Base-by-base conservation (phyloP, 2,797 vertebrate genomes). In the Oceanodroma leucorhoa region DNA sequence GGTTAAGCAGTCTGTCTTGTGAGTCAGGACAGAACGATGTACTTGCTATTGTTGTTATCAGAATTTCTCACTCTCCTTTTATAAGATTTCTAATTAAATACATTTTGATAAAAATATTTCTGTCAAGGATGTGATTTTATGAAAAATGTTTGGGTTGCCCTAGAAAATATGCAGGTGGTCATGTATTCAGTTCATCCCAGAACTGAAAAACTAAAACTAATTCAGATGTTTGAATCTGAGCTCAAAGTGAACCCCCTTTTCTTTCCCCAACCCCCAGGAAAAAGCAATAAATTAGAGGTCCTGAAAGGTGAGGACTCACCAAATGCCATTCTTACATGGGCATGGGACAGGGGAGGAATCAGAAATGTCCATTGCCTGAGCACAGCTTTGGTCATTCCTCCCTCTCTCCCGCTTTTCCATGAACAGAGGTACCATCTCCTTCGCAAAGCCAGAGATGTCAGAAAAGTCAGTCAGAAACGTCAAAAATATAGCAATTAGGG, bases 211-310 rank as follows among this genome's bases (percentile, higher is more conserved):
- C 54, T 57, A 81, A 16, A 64, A 5, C 6, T 87, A 50, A 73
- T 72, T 69, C 2, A 55, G 10, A 40, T 17, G 12, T 51, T 32
- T 75, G 20, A 88, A 83, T 57, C 16, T 32, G 40, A 64, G 14
- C 20, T 76, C 29, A 81, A 90, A 62, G 2, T 40, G 11, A 45
- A 18, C 2, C 2, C 4, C 2, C 1, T 81, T 91, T 65, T 60
- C 11, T 45, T 80, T 53, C 14, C 13, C 8, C 11, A 73, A 0
- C 1, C 2, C 7, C 5, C 10, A 46, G 20, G 60, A 36, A 61
- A 89, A 76, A 58, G 2, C 6, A 43, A 40, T 27, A 11, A 75
- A 0, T 78, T 87, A 71, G 4, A 23, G 5, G 9, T 90, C 10
- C 40, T 57, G 34, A 84, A 87, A 72, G 12, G 3, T 26, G 9